Percentiles rank a stretch among this genome's conserved stretches.
phyloP scores from a whole-genome alignment of 2,888 invertebrate genomes.

The Cheilosia grossa region DNA sequence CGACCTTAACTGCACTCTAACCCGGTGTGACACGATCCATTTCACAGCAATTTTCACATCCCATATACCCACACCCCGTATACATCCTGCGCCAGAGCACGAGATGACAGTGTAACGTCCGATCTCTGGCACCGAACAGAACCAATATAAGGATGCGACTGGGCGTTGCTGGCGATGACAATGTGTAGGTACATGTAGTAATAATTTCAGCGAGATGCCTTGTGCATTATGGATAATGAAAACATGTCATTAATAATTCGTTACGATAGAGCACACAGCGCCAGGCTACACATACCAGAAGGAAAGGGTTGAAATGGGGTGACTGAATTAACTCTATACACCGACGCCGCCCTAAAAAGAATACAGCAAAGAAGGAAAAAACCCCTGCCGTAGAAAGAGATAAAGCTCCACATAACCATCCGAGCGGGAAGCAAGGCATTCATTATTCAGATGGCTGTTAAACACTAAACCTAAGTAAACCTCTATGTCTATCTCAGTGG shows the following conservation, averaged over 20 bases:
- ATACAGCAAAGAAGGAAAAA: constrained; percentile 36
- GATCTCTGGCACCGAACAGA: constrained; percentile 32
- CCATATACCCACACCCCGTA: constrained; percentile 1
- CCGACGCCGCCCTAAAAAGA: constrained; percentile 26
- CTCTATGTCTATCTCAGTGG: constrained; percentile 30
- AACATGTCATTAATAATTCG: constrained; percentile 74
- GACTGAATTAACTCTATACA: constrained; percentile 29
- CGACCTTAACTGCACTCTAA: constrained; percentile 73
- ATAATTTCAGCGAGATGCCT: constrained; percentile 72
- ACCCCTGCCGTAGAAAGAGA: neutral
- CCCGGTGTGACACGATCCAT: constrained; percentile 70
- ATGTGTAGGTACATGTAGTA: constrained; percentile 30
- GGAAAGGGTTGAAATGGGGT: constrained; percentile 42
- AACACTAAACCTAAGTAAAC: constrained; percentile 33
- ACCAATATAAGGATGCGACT: neutral
- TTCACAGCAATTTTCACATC: constrained; percentile 64
- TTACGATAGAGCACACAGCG: constrained; percentile 63
- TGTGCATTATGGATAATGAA: constrained; percentile 74
- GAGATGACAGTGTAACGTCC: constrained; percentile 30
- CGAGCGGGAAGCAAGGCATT: constrained; percentile 53
- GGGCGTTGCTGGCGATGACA: constrained; percentile 13
- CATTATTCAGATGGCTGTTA: constrained; percentile 64
- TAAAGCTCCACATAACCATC: constrained; percentile 51
- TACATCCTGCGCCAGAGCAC: constrained; percentile 14
- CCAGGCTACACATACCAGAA: constrained; percentile 1